These are phyloP conservation scores for Ceuthmochares aereus DNA, from an alignment of 2,113 vertebrate genomes.

Conservation along the genomic window DNA sequence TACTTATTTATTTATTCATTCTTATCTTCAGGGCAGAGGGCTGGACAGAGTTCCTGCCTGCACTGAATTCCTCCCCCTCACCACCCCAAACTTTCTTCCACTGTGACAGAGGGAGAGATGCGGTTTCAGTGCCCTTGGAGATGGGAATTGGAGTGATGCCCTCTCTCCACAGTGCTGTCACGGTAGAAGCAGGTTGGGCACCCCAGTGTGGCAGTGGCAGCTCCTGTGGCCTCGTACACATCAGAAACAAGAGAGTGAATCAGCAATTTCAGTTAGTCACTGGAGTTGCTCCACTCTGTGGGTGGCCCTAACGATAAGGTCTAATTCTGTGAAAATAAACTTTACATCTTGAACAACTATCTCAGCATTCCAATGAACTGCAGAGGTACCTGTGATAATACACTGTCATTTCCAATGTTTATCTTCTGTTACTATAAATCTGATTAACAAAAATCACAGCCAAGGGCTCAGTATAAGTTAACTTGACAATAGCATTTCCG, in stretches of 20 bases:
- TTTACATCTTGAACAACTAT: not conserved
- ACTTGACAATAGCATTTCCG: not conserved
- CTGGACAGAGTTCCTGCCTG: not conserved
- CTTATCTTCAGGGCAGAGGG: not conserved
- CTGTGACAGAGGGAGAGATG: not conserved
- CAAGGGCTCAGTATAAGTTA: not conserved
- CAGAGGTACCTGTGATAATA: not conserved
- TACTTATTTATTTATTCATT: not conserved
- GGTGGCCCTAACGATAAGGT: not conserved
- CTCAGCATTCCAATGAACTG: not conserved
- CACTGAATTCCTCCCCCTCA: not conserved
- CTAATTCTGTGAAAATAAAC: not conserved
- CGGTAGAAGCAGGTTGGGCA: not conserved
- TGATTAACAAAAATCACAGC: not conserved
- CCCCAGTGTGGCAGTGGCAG: not conserved
- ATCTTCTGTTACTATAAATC: not conserved
- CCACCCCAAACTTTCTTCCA: not conserved
- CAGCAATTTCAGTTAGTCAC: not conserved
- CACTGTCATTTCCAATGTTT: not conserved
- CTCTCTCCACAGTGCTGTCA: not conserved
- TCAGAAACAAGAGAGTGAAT: accelerated
- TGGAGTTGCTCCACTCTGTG: not conserved
- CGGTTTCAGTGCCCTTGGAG: not conserved
- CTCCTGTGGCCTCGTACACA: not conserved
- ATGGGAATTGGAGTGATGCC: accelerated